Evolutionary conservation across 1,140 invertebrate species (phyloP), one percentile per base, ranked within the genome.

Genomic region (Fopius arisanus): DNA sequence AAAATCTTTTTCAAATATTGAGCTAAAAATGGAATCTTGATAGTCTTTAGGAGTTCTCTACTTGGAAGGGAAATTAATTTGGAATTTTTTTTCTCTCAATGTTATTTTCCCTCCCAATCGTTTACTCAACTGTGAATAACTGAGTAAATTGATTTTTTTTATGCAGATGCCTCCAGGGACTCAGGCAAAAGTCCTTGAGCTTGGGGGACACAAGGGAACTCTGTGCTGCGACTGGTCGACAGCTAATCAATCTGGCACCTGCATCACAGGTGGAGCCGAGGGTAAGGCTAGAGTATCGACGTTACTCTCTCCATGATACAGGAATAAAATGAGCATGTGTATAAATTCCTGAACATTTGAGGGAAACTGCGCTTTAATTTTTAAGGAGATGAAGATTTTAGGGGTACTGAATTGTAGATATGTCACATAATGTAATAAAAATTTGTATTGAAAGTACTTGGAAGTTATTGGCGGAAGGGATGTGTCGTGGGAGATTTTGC

Each of bases 211-310:
- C 73, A 89, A 87, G 72, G 86, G 87, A 33, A 88, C 90, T 0
- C 79, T 90, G 7, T 91, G 91, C 29, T 91, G 91, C 62, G 92
- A 93, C 80, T 93, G 92, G 92, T 90, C 91, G 10, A 91, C 89
- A 29, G 89, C 90, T 10, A 90, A 91, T 80, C 90, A 92, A 79
- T 92, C 90, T 28, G 89, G 89, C 33, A 90, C 91, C 19, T 92
- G 91, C 79, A 87, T 92, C 51, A 91, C 91, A 54, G 91, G 91
- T 31, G 89, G 90, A 5, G 84, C 88, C 40, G 91, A 92, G 79
- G 91, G 91, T 23, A 90, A 89, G 76, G 90, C 92, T 19, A 87
- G 89, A 69, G 88, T 92, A 23, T 91, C 90, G 3, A 92, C 91
- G 4, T 82, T 92, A 69, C 84, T 92, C 5, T 86, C 87, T 51